Evolutionary conservation across 2,888 invertebrate species (phyloP), one percentile per base, ranked within the genome.

Genomic region (Trissoscelio sp.): DNA sequence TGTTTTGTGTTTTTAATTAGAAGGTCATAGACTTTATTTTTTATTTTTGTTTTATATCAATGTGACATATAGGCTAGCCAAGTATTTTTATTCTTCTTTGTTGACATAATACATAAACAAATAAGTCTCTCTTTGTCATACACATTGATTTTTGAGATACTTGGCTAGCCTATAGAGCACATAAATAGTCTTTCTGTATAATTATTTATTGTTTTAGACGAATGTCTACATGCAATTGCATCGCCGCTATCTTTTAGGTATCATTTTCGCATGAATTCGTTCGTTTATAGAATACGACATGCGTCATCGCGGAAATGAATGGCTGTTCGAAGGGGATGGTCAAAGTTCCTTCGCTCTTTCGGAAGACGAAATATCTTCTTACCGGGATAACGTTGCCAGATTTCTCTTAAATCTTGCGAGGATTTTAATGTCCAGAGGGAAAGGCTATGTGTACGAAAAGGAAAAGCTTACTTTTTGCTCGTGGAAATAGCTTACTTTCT

Each of bases 361-460:
- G 22, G 31, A 58, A 73, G 60, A 73, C 79, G 67, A 79, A 73
- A 73, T 73, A 79, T 79, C 67, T 72, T 58, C 66, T 67, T 53
- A 44, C 62, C 14, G 44, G 46, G 73, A 79, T 79, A 79, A 79
- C 79, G 66, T 73, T 79, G 67, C 66, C 66, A 73, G 79, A 79
- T 79, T 79, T 73, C 79, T 79, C 73, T 73, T 79, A 73, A 79
- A 79, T 79, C 79, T 79, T 74, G 42, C 39, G 55, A 69, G 73
- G 73, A 74, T 79, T 79, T 79, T 79, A 79, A 79, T 74, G 79
- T 79, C 73, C 73, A 69, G 73, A 62, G 60, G 58, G 73, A 79
- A 79, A 69, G 62, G 66, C 64, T 58, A 58, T 66, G 58, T 66
- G 31, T 48, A 77, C 69, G 58, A 34, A 72, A 72, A 72, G 79